Base-by-base conservation (phyloP, 2,888 invertebrate genomes). In the Ischnus inquisitorius region DNA sequence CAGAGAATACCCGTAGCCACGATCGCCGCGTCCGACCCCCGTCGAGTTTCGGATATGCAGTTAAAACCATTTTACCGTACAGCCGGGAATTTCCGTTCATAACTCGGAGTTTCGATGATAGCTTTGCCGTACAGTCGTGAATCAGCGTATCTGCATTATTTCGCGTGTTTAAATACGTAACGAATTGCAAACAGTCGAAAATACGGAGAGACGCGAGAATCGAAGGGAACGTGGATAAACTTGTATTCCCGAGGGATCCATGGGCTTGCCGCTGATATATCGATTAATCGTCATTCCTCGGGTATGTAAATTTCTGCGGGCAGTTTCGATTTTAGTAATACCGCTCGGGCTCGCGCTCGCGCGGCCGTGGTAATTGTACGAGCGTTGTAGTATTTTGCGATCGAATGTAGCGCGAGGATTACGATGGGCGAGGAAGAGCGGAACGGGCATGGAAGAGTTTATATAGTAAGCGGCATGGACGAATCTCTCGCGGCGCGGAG, bases 401-500 rank as follows among this genome's bases (percentile, higher is more conserved):
- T 34, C 34, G 34, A 34, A 6, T 34, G 8, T 64, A n/a, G 62
- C 62, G 69, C 69, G 51, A 16, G 76, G 34, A 54, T 71, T 64
- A 71, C 78, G 64, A 46, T 51, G 51, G 14, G 69, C 41, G 69
- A 79, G 74, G 67, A 74, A 75, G 67, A 75, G 75, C 79, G 28
- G n/a, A 71, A 78, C 78, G 69, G 64, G 78, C 75, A 43, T 68
- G 69, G 41, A 28, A 65, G 22, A 12, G 57, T 28, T 60, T 60
- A 25, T 54, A 65, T 22, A 48, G 54, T 4, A 34, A 34, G 57
- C 14, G 19, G 68, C 75, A 62, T 64, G 75, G 68, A 69, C 75
- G 80, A 80, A 75, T 80, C 54, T 80, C 75, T 51, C 74, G 48
- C 78, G 62, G 78, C 34, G 8, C 60, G n/a, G n/a, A n/a, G n/a